Evolutionary conservation across 2,888 invertebrate species (phyloP), one percentile per base, ranked within the genome.

Genomic region (Drosophila nr. perissopoda): DNA sequence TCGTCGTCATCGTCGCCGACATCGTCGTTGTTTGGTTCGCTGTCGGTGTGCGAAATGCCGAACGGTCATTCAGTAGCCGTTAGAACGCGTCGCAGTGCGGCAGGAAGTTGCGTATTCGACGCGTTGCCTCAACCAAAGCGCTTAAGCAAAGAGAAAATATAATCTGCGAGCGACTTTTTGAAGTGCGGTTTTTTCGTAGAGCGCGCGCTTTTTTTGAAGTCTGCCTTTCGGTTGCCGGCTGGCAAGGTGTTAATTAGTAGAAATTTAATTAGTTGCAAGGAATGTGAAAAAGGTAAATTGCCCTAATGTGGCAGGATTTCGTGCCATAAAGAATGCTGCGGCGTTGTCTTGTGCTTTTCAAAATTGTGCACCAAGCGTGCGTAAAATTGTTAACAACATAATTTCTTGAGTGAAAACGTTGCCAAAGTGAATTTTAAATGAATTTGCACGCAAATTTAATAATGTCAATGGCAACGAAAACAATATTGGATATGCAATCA

Each of bases 61-160:
- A 80, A 64, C 76, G 79, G 64, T 61, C 70, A 77, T 86, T 90
- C 86, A 87, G 87, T 89, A 80, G 87, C 87, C 87, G 89, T 90
- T 86, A 76, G 90, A 78, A 82, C 87, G 90, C 84, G 87, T 82
- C 82, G 73, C 87, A 73, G 87, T 75, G 82, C 90, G 88, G 88
- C 83, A 86, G 90, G 87, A 86, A 90, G 64, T 87, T 82, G 89
- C 87, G 87, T 90, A 89, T 83, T 86, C 87, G 87, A 82, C 87
- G 86, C 86, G 68, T 74, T 73, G 71, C 49, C 59, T 38, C 54
- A 52, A 11, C 27, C 45, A 52, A 63, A 61, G 13, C 57, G 31
- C 27, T 11, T 18, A 27, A 27, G 18, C 25, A 4, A 25, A 25
- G 16, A 25, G 16, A 25, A 45, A 25, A 45, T 25, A 16, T 45